Conservation (phyloP, 2,888 invertebrate genomes). For the Stratiomys singularior region DNA sequence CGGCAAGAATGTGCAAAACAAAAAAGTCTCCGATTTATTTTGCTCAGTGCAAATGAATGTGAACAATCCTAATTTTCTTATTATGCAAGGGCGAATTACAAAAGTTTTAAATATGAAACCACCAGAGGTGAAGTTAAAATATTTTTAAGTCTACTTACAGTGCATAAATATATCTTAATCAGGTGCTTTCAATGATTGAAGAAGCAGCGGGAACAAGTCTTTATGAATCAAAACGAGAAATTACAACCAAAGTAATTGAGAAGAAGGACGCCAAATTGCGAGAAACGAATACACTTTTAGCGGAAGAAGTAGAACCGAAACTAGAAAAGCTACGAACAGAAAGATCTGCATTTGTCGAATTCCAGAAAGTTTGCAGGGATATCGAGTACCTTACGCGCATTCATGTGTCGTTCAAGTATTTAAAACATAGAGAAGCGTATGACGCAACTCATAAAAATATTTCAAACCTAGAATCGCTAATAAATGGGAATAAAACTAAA, state of each 20-base stretch:
- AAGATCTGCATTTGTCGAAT: conserved; percentile 84
- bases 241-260: conserved; percentile 85
- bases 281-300: conserved; percentile 81
- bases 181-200: conserved; percentile 97
- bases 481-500: conserved; percentile 69
- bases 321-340: conserved; percentile 87
- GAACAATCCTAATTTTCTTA: conserved; percentile 98
- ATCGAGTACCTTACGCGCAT: conserved; percentile 83
- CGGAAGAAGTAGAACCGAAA: conserved; percentile 91
- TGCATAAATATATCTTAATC: not conserved
- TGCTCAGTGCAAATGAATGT: conserved; percentile 97
- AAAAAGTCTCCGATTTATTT: conserved; percentile 92
- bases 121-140: conserved; percentile 84
- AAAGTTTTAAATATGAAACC: conserved; percentile 99
- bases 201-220: conserved; percentile 98
- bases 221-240: conserved; percentile 93
- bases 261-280: conserved; percentile 91
- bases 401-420: conserved; percentile 65
- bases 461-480: conserved; percentile 68
- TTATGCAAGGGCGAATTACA: conserved; percentile 99
- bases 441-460: conserved; percentile 69
- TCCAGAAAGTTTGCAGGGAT: conserved; percentile 85
- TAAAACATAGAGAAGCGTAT: conserved; percentile 65
- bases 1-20: conserved; percentile 89
- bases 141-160: not conserved